These are phyloP conservation scores for Leptinotarsa undecemlineata DNA, from an alignment of 1,140 invertebrate genomes.

Conservation along the genomic window DNA sequence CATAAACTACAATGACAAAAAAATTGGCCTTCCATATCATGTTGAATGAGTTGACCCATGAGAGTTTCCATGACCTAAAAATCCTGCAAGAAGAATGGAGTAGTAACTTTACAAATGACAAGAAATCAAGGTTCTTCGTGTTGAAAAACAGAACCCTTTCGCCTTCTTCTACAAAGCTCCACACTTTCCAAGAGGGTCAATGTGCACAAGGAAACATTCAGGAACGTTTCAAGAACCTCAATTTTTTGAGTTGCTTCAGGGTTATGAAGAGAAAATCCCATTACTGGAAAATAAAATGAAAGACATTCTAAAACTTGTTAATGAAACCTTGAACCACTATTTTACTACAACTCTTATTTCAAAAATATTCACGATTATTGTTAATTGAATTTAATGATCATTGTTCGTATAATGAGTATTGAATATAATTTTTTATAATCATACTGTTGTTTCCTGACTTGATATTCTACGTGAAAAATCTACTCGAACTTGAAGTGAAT, in stretches of 20 bases:
- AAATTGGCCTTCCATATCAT: constrained; percentile 42
- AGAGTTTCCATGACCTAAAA: constrained; percentile 12
- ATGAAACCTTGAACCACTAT: neutral
- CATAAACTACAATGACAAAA: constrained; percentile 44
- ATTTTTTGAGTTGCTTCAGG: neutral
- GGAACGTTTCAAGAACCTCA: neutral
- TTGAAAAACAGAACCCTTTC: neutral
- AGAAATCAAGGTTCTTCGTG: constrained; percentile 17
- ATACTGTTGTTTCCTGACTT: too few relatives aligned
- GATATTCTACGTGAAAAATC: too few relatives aligned
- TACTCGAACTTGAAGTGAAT: too few relatives aligned
- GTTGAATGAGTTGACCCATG: neutral
- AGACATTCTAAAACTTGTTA: neutral
- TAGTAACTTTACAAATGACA: constrained; percentile 15
- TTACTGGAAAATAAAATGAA: neutral
- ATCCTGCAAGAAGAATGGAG: constrained; percentile 9
- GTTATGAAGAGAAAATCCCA: neutral
- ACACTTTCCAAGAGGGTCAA: neutral
- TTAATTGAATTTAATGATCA: neutral
- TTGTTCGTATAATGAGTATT: neutral
- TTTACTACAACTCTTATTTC: neutral
- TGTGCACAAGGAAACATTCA: neutral
- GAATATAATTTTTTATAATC: too few relatives aligned
- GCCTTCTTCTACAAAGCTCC: constrained; percentile 10
- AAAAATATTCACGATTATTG: neutral